Percentiles rank a stretch among this genome's conserved stretches.
These are phyloP conservation scores for Vesta saturnalis DNA, from an alignment of 2,888 invertebrate genomes.

Conservation along the genomic window DNA sequence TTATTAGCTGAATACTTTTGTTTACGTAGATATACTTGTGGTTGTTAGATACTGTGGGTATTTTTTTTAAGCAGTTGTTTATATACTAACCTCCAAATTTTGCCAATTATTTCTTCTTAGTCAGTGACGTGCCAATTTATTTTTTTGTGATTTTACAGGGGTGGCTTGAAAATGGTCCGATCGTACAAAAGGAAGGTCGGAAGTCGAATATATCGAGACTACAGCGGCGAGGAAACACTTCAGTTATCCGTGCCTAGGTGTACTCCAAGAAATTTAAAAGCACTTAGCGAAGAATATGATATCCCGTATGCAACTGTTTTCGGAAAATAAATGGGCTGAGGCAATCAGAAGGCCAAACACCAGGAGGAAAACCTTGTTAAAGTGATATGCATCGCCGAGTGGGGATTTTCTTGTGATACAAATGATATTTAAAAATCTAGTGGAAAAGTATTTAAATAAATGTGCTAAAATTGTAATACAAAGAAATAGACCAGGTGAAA, in stretches of 20 bases:
- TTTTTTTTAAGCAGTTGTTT: background rate
- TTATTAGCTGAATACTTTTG: background rate
- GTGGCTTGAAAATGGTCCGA: conserved; percentile 14
- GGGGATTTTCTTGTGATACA: too few species aligned
- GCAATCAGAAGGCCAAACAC: background rate
- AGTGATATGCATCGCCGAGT: background rate
- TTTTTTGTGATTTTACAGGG: conserved; percentile 10
- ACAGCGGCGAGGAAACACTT: conserved; percentile 6
- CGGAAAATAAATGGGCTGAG: too few species aligned
- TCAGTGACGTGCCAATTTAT: conserved; percentile 6
- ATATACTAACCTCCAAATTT: background rate
- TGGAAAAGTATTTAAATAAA: too few species aligned
- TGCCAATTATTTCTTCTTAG: background rate
- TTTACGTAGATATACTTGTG: background rate
- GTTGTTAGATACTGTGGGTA: background rate
- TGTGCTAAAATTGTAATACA: too few species aligned
- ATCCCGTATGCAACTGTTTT: conserved; percentile 10
- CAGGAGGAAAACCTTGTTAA: background rate
- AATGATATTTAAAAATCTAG: too few species aligned
- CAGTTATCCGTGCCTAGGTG: background rate
- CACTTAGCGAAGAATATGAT: background rate
- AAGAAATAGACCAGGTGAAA: conserved; percentile 22
- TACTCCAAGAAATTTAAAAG: conserved; percentile 5
- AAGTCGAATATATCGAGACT: conserved; percentile 5
- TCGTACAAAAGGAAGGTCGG: conserved; percentile 11